phyloP scores from a whole-genome alignment of 2,113 vertebrate genomes.

The Saccopteryx leptura region DNA sequence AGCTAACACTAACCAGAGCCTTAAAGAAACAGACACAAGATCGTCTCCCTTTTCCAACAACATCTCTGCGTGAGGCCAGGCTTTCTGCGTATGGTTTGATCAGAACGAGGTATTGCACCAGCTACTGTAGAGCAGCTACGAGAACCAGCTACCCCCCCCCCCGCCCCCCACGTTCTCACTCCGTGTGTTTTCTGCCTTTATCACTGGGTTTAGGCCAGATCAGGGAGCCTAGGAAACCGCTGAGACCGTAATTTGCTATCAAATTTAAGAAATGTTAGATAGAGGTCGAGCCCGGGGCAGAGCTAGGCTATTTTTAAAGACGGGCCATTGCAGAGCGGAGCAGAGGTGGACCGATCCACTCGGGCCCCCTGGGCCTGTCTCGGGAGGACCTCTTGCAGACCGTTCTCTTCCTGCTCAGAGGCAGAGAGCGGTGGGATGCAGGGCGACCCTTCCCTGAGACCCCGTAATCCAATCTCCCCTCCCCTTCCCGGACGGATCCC shows the following conservation, averaged over 20 bases:
- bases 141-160: neutral
- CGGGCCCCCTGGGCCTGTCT: neutral
- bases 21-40: neutral
- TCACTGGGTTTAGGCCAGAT: neutral
- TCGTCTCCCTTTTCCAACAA: neutral
- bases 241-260: slow-evolving; percentile 64
- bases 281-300: slow-evolving; percentile 56
- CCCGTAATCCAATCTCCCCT: slow-evolving; percentile 83
- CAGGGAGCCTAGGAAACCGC: slow-evolving; percentile 24
- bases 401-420: slow-evolving; percentile 64
- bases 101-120: neutral
- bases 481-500: neutral
- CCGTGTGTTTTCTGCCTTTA: slow-evolving; percentile 27
- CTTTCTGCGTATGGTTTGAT: neutral
- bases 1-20: neutral
- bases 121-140: neutral
- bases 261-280: slow-evolving; percentile 64
- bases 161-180: neutral
- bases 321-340: neutral
- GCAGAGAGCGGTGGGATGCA: slow-evolving; percentile 69
- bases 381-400: neutral
- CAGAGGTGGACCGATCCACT: neutral
- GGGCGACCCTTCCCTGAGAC: slow-evolving; percentile 81
- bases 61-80: neutral
- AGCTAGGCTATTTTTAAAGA: slow-evolving; percentile 51